Conservation (phyloP, 2,888 invertebrate species). For the Lepidocyrtoides sp. region DNA sequence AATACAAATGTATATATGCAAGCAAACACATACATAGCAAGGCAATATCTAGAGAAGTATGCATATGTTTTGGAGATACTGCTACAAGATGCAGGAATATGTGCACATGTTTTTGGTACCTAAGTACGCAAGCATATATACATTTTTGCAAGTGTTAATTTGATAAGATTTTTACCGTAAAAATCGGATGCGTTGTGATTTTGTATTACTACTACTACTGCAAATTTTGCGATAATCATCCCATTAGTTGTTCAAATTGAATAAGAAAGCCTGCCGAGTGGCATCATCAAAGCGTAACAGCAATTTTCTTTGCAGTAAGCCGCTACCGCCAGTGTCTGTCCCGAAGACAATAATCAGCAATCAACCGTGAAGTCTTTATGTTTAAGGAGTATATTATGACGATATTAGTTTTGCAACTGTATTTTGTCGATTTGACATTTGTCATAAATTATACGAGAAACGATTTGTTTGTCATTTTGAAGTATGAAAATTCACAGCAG, state of each 20-base stretch:
- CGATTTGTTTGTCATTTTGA: not conserved
- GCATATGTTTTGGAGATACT: too few species aligned
- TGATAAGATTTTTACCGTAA: slow-evolving; percentile 3
- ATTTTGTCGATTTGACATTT: not conserved
- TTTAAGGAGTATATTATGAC: not conserved
- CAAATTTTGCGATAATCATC: slow-evolving; percentile 52
- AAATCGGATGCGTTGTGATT: slow-evolving; percentile 34
- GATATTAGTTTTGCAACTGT: slow-evolving; percentile 1
- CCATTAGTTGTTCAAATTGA: slow-evolving; percentile 40
- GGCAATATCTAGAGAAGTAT: too few species aligned
- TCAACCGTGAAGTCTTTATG: slow-evolving; percentile 21
- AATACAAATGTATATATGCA: slow-evolving; percentile 38
- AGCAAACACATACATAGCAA: too few species aligned
- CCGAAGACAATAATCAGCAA: slow-evolving; percentile 15
- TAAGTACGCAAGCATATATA: not conserved
- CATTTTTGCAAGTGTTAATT: slow-evolving; percentile 56
- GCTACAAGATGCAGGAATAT: too few species aligned
- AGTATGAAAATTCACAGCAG: not conserved
- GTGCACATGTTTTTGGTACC: slow-evolving; percentile 33
- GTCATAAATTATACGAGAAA: not conserved
- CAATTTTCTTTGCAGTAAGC: slow-evolving; percentile 35
- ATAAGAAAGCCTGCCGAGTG: slow-evolving; percentile 12
- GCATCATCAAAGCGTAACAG: slow-evolving; percentile 35
- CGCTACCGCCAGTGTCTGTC: slow-evolving; percentile 29
- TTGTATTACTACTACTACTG: too few species aligned